Percentiles rank a stretch among this genome's conserved stretches.
phyloP scores from a whole-genome alignment of 2,888 invertebrate genomes.

The Bombylius discolor region DNA sequence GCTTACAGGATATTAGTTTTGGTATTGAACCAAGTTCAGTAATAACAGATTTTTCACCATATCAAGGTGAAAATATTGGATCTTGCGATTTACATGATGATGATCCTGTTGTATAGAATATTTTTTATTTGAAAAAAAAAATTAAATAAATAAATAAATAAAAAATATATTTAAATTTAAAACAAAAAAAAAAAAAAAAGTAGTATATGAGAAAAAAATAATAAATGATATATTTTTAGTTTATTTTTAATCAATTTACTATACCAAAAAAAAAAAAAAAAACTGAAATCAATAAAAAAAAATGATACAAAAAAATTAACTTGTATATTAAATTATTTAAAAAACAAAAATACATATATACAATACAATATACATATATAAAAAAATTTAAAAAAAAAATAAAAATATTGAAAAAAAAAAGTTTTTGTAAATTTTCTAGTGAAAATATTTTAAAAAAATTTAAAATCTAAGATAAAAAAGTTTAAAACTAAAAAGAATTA shows the following conservation, averaged over 20 bases:
- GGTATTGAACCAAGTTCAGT: constrained; percentile 30
- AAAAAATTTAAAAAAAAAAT: constrained; percentile 3
- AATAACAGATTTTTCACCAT: constrained; percentile 42
- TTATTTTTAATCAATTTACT: background rate
- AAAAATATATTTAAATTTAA: constrained; percentile 11
- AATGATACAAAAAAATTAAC: background rate
- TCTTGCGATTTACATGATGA: constrained; percentile 41
- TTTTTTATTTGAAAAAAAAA: constrained; percentile 10
- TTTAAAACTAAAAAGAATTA: background rate
- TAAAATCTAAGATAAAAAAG: background rate
- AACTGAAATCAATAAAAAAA: background rate
- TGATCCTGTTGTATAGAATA: constrained; percentile 31
- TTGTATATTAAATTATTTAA: background rate
- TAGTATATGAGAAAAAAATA: constrained; percentile 11
- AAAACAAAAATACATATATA: constrained; percentile 1
- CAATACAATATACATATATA: background rate
- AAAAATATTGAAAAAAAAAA: background rate
- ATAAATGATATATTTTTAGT: background rate
- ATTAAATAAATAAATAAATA: constrained; percentile 15
- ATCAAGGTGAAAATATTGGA: constrained; percentile 45
- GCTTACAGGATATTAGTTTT: constrained; percentile 45
- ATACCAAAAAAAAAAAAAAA: background rate
- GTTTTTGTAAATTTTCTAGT: constrained; percentile 8
- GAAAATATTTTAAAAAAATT: constrained; percentile 3
- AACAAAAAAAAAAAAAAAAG: constrained; percentile 12